phyloP scores from a whole-genome alignment of 2,797 vertebrate genomes.

The Crypturellus tataupa region DNA sequence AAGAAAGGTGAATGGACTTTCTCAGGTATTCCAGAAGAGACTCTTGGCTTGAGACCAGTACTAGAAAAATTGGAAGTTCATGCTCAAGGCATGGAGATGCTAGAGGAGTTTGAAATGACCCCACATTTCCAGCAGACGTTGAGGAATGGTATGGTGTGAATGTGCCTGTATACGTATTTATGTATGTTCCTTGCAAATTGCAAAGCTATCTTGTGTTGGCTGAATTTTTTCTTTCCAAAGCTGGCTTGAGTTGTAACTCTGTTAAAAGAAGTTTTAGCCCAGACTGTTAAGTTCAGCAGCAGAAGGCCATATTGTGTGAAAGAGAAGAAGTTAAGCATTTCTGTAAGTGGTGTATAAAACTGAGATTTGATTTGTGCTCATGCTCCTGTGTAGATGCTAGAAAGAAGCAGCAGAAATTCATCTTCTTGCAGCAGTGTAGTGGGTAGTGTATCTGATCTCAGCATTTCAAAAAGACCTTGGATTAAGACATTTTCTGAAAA shows the following conservation, averaged over 20 bases:
- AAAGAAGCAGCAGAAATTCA: neutral
- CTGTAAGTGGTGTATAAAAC: neutral
- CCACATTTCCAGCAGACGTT: neutral
- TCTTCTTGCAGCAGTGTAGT: neutral
- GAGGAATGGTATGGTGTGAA: neutral
- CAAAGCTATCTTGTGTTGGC: neutral
- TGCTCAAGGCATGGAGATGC: neutral
- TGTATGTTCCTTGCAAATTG: neutral
- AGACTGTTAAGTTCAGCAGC: neutral
- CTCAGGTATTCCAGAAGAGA: neutral
- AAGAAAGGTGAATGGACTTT: slow-evolving; percentile 32
- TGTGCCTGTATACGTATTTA: neutral
- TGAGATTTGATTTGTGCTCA: neutral
- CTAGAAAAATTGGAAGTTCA: neutral
- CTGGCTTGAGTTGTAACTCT: neutral
- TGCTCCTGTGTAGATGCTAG: neutral
- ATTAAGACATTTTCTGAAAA: neutral
- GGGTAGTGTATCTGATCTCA: neutral
- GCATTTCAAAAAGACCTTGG: neutral
- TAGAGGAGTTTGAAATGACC: neutral
- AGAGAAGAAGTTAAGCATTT: neutral
- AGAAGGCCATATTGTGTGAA: neutral
- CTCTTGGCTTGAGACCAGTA: neutral
- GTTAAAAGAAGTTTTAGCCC: neutral
- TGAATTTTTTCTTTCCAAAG: neutral